A percentile compares a stretch with the other conserved stretches of the same genome.
These are phyloP conservation scores for Clepsis dumicolana DNA, from an alignment of 2,888 invertebrate species.

Conservation along the genomic window DNA sequence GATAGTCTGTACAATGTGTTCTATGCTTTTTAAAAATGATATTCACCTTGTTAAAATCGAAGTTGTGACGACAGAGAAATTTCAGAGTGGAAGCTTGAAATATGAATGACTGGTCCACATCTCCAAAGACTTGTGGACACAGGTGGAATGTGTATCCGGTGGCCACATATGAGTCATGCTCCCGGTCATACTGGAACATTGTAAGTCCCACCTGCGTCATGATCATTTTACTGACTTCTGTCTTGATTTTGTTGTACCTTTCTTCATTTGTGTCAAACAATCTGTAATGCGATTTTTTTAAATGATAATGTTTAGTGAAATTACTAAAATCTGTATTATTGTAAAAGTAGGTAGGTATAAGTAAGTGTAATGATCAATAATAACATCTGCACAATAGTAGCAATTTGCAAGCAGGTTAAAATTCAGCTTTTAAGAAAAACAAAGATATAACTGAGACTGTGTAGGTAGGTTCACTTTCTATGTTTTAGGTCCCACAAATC, in stretches of 20 bases:
- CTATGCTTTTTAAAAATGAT: background rate
- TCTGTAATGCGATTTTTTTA: constrained; percentile 57
- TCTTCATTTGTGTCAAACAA: constrained; percentile 75
- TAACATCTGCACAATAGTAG: too few relatives aligned
- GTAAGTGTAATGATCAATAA: too few relatives aligned
- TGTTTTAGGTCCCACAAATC: too few relatives aligned
- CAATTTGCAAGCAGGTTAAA: too few relatives aligned
- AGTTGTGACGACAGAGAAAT: constrained; percentile 87
- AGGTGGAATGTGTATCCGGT: constrained; percentile 89
- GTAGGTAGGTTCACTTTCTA: too few relatives aligned
- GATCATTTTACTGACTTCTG: constrained; percentile 78
- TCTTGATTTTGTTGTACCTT: constrained; percentile 71
- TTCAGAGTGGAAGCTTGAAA: constrained; percentile 88
- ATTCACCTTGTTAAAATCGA: constrained; percentile 92
- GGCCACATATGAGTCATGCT: constrained; percentile 86
- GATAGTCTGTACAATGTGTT: background rate
- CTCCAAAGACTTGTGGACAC: constrained; percentile 88
- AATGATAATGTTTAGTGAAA: too few relatives aligned
- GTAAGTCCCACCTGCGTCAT: constrained; percentile 90
- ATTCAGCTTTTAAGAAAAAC: too few relatives aligned
- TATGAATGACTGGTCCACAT: constrained; percentile 86
- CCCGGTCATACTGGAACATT: constrained; percentile 86
- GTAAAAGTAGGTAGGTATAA: too few relatives aligned
- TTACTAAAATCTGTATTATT: too few relatives aligned
- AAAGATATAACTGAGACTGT: too few relatives aligned